Evolutionary conservation across 2,797 vertebrate genomes (phyloP), one percentile per base, ranked within the genome.

Genomic region (Hippocampus kuda): DNA sequence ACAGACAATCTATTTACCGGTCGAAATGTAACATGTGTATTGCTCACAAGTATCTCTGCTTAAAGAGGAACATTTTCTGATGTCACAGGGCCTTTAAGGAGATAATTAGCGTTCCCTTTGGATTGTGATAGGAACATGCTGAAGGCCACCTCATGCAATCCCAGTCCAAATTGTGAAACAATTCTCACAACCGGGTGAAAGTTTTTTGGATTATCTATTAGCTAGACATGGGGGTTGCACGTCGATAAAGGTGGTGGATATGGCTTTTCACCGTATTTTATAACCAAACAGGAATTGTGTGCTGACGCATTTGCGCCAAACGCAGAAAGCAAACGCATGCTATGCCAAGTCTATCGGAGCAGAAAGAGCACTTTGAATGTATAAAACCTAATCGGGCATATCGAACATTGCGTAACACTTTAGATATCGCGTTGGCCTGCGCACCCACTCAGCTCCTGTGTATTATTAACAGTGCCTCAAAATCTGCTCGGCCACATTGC

Each of bases 371-470:
- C 77, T 75, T 75, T 83, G 72, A 60, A 30, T 69, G 68, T 72
- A 72, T 70, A 79, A 84, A 77, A 73, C 67, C 68, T 77, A 87
- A 86, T 85, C 82, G 82, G 66, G 77, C 70, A 1, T 70, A 57
- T 48, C 46, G 69, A 20, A 1, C 26, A 41, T 87, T 85, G 44
- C 62, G n/a, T 80, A 85, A 85, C 69, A 48, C 56, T 4, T 27
- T n/a, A 68, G 75, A 94, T 84, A 91, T 22, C 59, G 66, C 69
- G 72, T 69, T 75, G 73, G 57, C 56, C 20, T 38, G 51, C 22
- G 59, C 22, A 44, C 68, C 30, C 72, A 68, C 57, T 65, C 71
- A 42, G 42, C 53, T 18, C 66, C 61, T 65, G 54, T 73, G 75
- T 74, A 22, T 59, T 54, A 68, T 70, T 68, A 72, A 67, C 41